phyloP scores from a whole-genome alignment of 2,797 vertebrate genomes.

The Cossypha niveicapilla region DNA sequence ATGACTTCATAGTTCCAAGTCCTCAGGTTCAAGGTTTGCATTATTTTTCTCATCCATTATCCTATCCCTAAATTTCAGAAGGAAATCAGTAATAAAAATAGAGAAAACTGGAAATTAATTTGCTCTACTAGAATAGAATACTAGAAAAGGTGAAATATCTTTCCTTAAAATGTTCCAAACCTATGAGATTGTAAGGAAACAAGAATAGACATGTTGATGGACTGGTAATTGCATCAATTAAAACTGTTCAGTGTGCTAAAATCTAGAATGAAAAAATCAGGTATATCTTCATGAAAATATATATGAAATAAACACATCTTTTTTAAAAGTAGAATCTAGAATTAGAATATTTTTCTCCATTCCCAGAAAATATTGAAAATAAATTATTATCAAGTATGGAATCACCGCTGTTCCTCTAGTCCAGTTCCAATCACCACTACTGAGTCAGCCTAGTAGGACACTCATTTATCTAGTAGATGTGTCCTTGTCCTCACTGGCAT shows the following conservation, averaged over 20 bases:
- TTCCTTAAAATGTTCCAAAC: not conserved
- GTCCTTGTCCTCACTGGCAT: not conserved
- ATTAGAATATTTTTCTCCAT: not conserved
- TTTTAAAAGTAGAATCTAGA: not conserved
- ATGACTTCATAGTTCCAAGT: not conserved
- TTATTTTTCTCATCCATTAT: not conserved
- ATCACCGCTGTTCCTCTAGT: not conserved
- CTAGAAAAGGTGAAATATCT: not conserved
- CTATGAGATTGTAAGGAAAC: not conserved
- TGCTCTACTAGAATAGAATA: rapidly evolving
- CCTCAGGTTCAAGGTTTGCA: not conserved
- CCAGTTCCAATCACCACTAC: not conserved
- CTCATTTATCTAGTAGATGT: rapidly evolving
- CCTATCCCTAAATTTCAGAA: not conserved
- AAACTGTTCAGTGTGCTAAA: not conserved
- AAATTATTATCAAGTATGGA: not conserved
- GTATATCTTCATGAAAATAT: not conserved
- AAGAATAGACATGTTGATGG: not conserved
- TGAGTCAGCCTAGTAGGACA: not conserved
- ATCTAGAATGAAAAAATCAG: not conserved
- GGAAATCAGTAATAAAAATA: not conserved
- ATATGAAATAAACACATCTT: not conserved
- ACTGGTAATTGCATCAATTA: not conserved
- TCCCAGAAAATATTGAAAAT: not conserved
- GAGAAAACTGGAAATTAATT: not conserved